Percentiles rank a stretch among this genome's conserved stretches.
These are phyloP conservation scores for Drosophila pegasa DNA, from an alignment of 2,888 invertebrate genomes.

Conservation along the genomic window DNA sequence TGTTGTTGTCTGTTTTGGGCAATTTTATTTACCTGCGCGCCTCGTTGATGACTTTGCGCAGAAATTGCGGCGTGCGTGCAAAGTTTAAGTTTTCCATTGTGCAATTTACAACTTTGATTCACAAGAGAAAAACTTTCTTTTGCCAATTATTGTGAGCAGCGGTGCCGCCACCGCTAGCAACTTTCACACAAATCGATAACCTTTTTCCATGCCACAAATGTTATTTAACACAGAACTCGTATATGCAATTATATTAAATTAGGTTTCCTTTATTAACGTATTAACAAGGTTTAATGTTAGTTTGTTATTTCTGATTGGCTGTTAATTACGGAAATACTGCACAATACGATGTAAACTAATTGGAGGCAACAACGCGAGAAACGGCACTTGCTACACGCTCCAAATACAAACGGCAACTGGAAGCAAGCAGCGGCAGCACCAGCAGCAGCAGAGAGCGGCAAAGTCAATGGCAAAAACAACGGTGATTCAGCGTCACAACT, in stretches of 20 bases:
- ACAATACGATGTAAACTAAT: slow-evolving; percentile 17
- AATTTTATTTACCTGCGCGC: slow-evolving; percentile 78
- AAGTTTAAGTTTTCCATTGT: slow-evolving; percentile 84
- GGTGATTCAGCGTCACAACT: slow-evolving; percentile 20
- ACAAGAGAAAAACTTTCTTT: slow-evolving; percentile 62
- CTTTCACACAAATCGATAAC: slow-evolving; percentile 76
- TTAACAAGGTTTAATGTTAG: slow-evolving; percentile 8
- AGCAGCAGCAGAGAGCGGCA: slow-evolving; percentile 42
- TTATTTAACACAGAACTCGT: neutral
- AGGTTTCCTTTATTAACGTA: slow-evolving; percentile 33
- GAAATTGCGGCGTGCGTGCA: slow-evolving; percentile 83
- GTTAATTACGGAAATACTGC: slow-evolving; percentile 23
- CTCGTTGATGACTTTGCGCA: slow-evolving; percentile 83
- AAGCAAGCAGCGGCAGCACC: slow-evolving; percentile 36
- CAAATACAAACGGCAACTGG: slow-evolving; percentile 67
- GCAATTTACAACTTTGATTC: slow-evolving; percentile 59
- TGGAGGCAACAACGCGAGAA: slow-evolving; percentile 28
- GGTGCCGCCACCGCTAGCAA: slow-evolving; percentile 35
- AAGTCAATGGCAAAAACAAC: slow-evolving; percentile 24
- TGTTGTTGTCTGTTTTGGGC: slow-evolving; percentile 36
- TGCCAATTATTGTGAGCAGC: slow-evolving; percentile 42
- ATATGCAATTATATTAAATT: slow-evolving; percentile 12
- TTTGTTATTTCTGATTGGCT: slow-evolving; percentile 6
- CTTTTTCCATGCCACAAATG: slow-evolving; percentile 30
- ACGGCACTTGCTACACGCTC: slow-evolving; percentile 67